Base-by-base conservation (phyloP, 2,113 vertebrate genomes). In the Pterocles burchelli region DNA sequence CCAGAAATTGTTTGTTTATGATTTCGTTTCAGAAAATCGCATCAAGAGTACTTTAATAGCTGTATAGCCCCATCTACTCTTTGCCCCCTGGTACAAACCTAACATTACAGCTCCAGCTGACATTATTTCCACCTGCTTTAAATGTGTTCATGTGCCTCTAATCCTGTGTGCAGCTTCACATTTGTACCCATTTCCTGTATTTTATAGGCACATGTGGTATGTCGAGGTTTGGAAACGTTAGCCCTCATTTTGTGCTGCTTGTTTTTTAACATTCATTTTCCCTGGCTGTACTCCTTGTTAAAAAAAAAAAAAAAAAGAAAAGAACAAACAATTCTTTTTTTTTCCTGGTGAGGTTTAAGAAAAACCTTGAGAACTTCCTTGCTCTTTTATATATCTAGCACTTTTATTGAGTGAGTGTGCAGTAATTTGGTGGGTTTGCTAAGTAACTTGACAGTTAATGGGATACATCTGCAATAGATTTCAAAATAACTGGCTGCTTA, bases 121-220 rank as follows among this genome's bases (percentile, higher is more conserved):
- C 90, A 90, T 90, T 94, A 92, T 90, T 97, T 96, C 93, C 96
- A 96, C 95, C 96, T 96, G 93, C 95, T 94, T 96, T 95, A 96
- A 94, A 95, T 93, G 95, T 96, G 93, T 96, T 94, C 93, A 97
- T 96, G 88, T 95, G 96, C 96, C 95, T 96, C 95, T 96, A 95
- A 97, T 96, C 96, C 93, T 94, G 86, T 92, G 86, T 96, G 95
- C 85, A 96, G 93, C 95, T 96, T 97, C 96, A 89, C 93, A 95
- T 96, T 97, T 97, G 96, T 96, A 96, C 96, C 95, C 93, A 96
- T 96, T 96, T 97, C 95, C 95, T 97, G 96, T 93, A 93, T 97
- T 97, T 97, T 96, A 96, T 95, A 95, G 96, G 95, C 95, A 96
- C 95, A 96, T 96, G 93, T 96, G 96, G 96, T 96, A 95, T 88